Conservation (phyloP, 64 coral and sea anemone species). For the Pachyseris speciosa region DNA sequence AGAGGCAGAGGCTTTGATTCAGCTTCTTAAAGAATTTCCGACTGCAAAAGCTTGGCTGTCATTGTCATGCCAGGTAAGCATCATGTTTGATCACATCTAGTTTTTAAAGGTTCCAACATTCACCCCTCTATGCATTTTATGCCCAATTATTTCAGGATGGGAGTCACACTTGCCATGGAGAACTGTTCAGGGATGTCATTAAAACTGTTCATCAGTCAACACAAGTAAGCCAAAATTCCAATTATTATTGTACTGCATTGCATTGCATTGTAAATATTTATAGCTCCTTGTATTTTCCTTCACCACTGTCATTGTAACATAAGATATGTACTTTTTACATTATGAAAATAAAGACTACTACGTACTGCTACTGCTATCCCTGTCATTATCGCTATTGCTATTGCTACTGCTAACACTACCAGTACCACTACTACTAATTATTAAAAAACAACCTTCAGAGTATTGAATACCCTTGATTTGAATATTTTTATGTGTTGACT, state of each 20-base stretch:
- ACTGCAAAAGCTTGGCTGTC: conserved; percentile 71
- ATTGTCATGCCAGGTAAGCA: conserved; percentile 69
- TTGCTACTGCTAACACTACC: too few species aligned
- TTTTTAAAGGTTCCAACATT: background rate
- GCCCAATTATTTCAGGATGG: conserved; percentile 39
- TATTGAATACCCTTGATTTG: background rate
- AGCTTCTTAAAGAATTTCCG: conserved; percentile 86
- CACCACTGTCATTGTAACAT: too few species aligned
- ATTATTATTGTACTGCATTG: too few species aligned
- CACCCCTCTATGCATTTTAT: background rate
- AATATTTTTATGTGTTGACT: background rate
- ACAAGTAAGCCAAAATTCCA: conserved; percentile 57
- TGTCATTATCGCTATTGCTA: too few species aligned
- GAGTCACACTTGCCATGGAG: conserved; percentile 64
- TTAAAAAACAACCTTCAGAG: too few species aligned
- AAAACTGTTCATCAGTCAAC: conserved; percentile 17
- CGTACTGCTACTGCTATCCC: too few species aligned
- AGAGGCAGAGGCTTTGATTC: conserved; percentile 81
- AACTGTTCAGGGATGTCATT: conserved; percentile 40
- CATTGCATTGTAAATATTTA: background rate
- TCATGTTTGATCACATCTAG: background rate
- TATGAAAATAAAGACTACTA: too few species aligned
- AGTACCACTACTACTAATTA: too few species aligned
- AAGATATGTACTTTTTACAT: too few species aligned
- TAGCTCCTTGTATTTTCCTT: too few species aligned